phyloP scores from a whole-genome alignment of 2,113 vertebrate species.

The Scomber japonicus region DNA sequence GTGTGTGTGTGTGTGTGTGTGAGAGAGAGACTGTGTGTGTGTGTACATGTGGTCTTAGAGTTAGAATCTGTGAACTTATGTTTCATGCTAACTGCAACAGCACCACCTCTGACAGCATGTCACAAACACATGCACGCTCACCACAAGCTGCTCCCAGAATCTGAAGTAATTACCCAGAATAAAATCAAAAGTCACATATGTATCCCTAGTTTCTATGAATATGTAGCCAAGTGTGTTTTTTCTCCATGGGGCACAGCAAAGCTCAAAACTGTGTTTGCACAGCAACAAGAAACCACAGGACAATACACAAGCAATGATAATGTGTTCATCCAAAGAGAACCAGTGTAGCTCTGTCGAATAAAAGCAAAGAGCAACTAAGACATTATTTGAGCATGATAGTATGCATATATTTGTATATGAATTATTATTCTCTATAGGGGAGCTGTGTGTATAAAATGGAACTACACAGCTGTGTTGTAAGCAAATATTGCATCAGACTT shows the following conservation, averaged over 20 bases:
- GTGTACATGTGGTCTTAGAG: too few relatives aligned
- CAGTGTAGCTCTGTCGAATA: background rate
- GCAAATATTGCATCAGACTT: slow-evolving; percentile 55
- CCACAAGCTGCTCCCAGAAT: slow-evolving; percentile 14
- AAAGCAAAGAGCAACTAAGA: slow-evolving; percentile 29
- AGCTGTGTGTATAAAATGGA: slow-evolving; percentile 29
- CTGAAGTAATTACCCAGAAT: slow-evolving; percentile 37
- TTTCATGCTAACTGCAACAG: slow-evolving; percentile 58
- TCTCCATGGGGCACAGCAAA: slow-evolving; percentile 44
- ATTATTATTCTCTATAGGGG: slow-evolving; percentile 26
- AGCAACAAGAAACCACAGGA: slow-evolving; percentile 35
- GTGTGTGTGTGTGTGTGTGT: too few relatives aligned
- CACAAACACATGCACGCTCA: slow-evolving; percentile 77
- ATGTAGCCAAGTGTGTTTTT: slow-evolving; percentile 54
- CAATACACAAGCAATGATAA: slow-evolving; percentile 39
- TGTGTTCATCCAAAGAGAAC: slow-evolving; percentile 33
- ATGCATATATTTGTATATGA: slow-evolving; percentile 13
- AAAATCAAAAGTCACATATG: slow-evolving; percentile 12
- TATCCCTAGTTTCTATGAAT: slow-evolving; percentile 41
- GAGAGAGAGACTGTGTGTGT: too few relatives aligned
- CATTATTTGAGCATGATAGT: slow-evolving; percentile 30
- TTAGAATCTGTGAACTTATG: slow-evolving; percentile 34
- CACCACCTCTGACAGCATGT: slow-evolving; percentile 80
- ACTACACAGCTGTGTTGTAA: slow-evolving; percentile 28
- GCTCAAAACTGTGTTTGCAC: slow-evolving; percentile 49